Evolutionary conservation across 1,140 invertebrate genomes (phyloP), one percentile per base, ranked within the genome.

Genomic region (Manduca sexta): DNA sequence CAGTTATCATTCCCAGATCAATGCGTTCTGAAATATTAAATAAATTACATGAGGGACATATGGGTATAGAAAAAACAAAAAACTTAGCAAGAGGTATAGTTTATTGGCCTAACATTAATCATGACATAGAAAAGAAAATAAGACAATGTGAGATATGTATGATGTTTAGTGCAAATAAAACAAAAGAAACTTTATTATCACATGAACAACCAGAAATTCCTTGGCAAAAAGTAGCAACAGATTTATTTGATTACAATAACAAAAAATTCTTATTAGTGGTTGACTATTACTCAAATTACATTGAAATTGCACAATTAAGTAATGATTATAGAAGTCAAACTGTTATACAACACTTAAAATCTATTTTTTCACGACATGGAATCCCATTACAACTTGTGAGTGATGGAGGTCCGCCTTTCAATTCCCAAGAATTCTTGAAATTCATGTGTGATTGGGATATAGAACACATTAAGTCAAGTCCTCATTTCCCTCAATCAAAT

Each of bases 191-290:
- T 15, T 30, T 51, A 40, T 31, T 41, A n/a, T n/a, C 7, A 11
- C 52, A 62, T 48, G 35, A 56, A 12, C n/a, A 48, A 29, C 21
- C 49, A 45, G 44, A 33, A 14, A 14, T 63, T 14, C 60, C 60
- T 13, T 63, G 60, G 60, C 34, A 59, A 49, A 59, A 59, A 45
- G 61, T 58, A 49, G 55, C 48, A 47, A 44, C 46, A 37, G 56
- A 64, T 54, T 51, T 63, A 34, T 50, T 58, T 46, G 46, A 58
- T 31, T 56, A 52, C 50, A 52, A 59, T 42, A 33, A 39, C 30
- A 58, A 52, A 52, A 55, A 58, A 52, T 55, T 48, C n/a, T 31
- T 63, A 16, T 46, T 63, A 33, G 12, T 62, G 2, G 39, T 52
- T 40, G 55, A 62, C 52, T 57, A 54, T 52, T 58, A 55, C 29